Evolutionary conservation across 1,140 invertebrate genomes (phyloP), one percentile per base, ranked within the genome.

Genomic region (Drosophila baimaii): DNA sequence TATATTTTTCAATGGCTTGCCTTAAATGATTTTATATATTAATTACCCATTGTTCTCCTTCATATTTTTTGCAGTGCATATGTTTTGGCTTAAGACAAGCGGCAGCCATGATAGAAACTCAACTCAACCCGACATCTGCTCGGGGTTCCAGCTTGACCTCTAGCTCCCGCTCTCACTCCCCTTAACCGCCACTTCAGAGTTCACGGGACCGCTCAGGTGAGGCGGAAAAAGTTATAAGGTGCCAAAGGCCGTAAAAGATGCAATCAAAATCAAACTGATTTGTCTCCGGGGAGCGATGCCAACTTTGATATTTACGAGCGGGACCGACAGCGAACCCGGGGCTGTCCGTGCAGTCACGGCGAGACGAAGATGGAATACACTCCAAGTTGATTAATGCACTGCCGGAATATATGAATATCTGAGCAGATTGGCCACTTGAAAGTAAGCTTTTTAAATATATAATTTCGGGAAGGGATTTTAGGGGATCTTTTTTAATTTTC

Each of bases 201-300:
- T 56, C 33, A 75, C 62, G 65, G 47, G 33, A 17, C 29, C 63
- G 35, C 29, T 25, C 52, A 63, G 51, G 72, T 54, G 52, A 70
- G 39, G 17, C 56, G 46, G 65, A 71, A 63, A 76, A 89, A 84
- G 76, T 88, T 88, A 88, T 89, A 88, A 89, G 84, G 84, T 88
- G 84, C 84, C 84, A 88, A 88, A 83, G 80, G 84, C 80, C 84
- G 70, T 88, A 88, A 88, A 88, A 88, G 84, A 63, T 89, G 84
- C 80, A 89, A 88, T 88, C 84, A 88, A 88, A 88, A 89, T 88
- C 84, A 88, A 88, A 88, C 84, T 89, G 84, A 88, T 88, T 88
- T 89, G 84, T 88, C 84, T 81, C 84, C 73, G 49, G 84, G 84
- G 84, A 80, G 80, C 75, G 66, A 74, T 88, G 84, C 84, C 84